These are phyloP conservation scores for Stichodactyla helianthus DNA, from an alignment of 64 coral and sea anemone species.

Conservation along the genomic window DNA sequence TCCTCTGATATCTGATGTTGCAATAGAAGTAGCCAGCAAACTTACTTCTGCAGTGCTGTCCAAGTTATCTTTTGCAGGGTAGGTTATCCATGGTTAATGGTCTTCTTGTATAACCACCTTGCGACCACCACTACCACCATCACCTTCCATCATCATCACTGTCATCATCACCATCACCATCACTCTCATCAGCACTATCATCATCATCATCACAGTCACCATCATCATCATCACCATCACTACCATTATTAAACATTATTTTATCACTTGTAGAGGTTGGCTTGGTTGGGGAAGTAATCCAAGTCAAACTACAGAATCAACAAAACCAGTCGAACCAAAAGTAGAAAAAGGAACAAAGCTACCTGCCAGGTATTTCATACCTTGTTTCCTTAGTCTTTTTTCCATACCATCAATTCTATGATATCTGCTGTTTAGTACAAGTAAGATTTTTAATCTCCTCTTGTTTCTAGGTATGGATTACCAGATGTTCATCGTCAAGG, in stretches of 20 bases:
- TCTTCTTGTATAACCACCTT: not conserved
- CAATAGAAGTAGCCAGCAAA: conserved; percentile 95
- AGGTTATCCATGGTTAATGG: not conserved
- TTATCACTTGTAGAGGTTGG: conserved; percentile 71
- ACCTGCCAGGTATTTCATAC: conserved; percentile 50
- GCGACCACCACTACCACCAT: not conserved
- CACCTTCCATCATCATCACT: too few species aligned
- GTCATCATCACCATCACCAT: too few species aligned
- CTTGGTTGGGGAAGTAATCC: conserved; percentile 79
- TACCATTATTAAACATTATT: not conserved
- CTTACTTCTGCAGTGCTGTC: conserved; percentile 92
- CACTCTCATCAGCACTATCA: too few species aligned
- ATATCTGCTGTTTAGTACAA: not conserved
- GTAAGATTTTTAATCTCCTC: not conserved
- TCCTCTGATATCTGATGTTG: conserved; percentile 90
- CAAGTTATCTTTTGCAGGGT: conserved; percentile 89
- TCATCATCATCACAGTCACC: not conserved
- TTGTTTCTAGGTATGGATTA: conserved; percentile 65
- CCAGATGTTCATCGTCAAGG: conserved; percentile 80
- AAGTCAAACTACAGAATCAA: conserved; percentile 44
- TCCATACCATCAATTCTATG: not conserved
- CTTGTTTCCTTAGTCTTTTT: not conserved
- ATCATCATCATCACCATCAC: not conserved
- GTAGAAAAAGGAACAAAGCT: conserved; percentile 87
- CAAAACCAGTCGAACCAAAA: conserved; percentile 78